Evolutionary conservation across 1,140 invertebrate genomes (phyloP), one percentile per base, ranked within the genome.

Genomic region (Bombus affinis): DNA sequence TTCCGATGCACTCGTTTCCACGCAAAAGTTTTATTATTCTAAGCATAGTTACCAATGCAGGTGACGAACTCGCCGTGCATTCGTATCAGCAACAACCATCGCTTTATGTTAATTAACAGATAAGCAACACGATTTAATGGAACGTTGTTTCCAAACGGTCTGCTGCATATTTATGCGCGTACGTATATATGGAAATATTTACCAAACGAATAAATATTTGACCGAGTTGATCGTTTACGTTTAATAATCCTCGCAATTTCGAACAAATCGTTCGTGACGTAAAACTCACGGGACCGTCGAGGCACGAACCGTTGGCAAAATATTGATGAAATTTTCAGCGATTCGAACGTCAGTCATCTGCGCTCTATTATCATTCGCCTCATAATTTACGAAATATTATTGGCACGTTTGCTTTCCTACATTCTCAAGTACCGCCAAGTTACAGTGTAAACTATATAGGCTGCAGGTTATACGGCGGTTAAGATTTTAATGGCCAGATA

Each of bases 401-500:
- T 28, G 28, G 3, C 3, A 12, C 57, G 10, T 28, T 4, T 53
- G 47, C 18, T 53, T 53, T 22, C 3, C 59, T n/a, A 28, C n/a
- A n/a, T n/a, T 62, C 12, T 22, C 47, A 2, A 8, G 47, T 22
- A 18, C 18, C 5, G 47, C 18, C 5, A 53, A 22, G 18, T 22
- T 22, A 22, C 47, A 3, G 0, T 42, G 47, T 65, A 68, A 59
- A 83, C 28, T 32, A 22, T 53, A 53, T 22, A 53, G 28, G 28
- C 28, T 70, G 74, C 44, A 22, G 10, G 47, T 59, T 59, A 78
- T 71, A 77, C 42, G 47, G 25, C n/a, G 74, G 65, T 78, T 83
- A 83, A 70, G 74, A 83, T 83, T 78, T 83, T 77, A 83, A 83
- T 71, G 74, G 66, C 25, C 10, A 47, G 76, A 79, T 79, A 84